phyloP scores from a whole-genome alignment of 2,113 vertebrate genomes.

The Rhombomys opimus region DNA sequence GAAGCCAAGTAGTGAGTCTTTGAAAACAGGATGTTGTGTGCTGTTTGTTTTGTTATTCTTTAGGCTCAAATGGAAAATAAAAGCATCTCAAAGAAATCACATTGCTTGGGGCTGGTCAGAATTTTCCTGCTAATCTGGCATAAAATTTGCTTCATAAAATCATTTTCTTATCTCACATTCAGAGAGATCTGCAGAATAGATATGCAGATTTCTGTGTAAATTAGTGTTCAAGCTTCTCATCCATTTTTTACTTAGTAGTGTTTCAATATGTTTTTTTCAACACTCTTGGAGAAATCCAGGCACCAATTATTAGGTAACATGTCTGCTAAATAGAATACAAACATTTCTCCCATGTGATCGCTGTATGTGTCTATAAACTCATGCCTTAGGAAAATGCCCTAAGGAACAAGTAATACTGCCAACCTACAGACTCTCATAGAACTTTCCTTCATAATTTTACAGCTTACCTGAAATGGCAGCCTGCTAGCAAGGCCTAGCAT shows the following conservation, averaged over 20 bases:
- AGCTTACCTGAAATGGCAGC: not conserved
- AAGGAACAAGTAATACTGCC: not conserved
- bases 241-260: not conserved
- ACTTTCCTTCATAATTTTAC: not conserved
- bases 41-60: not conserved
- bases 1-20: not conserved
- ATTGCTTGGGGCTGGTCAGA: not conserved
- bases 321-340: not conserved
- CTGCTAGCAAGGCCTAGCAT: not conserved
- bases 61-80: not conserved
- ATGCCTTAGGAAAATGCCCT: not conserved
- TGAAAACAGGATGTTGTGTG: not conserved
- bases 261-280: not conserved
- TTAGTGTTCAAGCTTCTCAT: not conserved
- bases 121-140: not conserved
- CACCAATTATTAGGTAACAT: not conserved
- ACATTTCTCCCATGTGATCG: not conserved
- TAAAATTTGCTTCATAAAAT: not conserved
- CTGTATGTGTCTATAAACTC: not conserved
- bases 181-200: not conserved
- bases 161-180: not conserved
- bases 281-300: not conserved
- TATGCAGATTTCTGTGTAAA: not conserved
- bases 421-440: not conserved
- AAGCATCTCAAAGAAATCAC: not conserved